These are phyloP conservation scores for Adelges cooleyi DNA, from an alignment of 1,140 invertebrate genomes.

Conservation along the genomic window DNA sequence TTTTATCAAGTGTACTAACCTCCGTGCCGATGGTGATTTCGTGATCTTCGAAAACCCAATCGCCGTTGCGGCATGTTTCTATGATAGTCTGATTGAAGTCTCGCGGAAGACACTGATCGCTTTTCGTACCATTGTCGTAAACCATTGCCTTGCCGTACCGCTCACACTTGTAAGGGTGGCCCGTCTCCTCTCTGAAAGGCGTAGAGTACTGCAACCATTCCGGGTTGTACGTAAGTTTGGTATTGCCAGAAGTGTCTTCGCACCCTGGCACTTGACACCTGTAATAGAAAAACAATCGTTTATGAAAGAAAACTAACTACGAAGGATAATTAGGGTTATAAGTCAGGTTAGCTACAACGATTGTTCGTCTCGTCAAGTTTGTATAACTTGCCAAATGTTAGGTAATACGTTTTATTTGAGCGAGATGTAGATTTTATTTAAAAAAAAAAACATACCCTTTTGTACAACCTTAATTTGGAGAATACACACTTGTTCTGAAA, in stretches of 20 bases:
- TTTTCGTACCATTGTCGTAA: conserved; percentile 33
- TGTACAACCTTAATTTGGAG: too few relatives aligned
- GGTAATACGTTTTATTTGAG: too few relatives aligned
- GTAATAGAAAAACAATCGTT: neutral
- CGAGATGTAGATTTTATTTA: too few relatives aligned
- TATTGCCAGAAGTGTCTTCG: neutral
- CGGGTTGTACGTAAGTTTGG: neutral
- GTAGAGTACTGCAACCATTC: neutral
- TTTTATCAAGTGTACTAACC: too few relatives aligned
- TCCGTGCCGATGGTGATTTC: conserved; percentile 48
- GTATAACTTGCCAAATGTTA: too few relatives aligned
- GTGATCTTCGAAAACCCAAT: conserved; percentile 42
- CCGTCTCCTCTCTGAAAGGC: neutral
- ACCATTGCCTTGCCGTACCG: conserved; percentile 33
- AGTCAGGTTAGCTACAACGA: too few relatives aligned
- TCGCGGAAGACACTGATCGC: neutral
- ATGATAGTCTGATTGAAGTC: neutral
- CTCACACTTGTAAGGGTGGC: neutral
- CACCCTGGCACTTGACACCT: conserved; percentile 14
- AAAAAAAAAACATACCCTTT: too few relatives aligned
- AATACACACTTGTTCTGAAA: too few relatives aligned
- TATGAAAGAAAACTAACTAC: too few relatives aligned
- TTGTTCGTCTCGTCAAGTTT: too few relatives aligned
- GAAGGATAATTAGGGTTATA: too few relatives aligned
- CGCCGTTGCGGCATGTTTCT: conserved; percentile 9